phyloP scores from a whole-genome alignment of 2,888 invertebrate genomes.

The Agonopterix heracliana region DNA sequence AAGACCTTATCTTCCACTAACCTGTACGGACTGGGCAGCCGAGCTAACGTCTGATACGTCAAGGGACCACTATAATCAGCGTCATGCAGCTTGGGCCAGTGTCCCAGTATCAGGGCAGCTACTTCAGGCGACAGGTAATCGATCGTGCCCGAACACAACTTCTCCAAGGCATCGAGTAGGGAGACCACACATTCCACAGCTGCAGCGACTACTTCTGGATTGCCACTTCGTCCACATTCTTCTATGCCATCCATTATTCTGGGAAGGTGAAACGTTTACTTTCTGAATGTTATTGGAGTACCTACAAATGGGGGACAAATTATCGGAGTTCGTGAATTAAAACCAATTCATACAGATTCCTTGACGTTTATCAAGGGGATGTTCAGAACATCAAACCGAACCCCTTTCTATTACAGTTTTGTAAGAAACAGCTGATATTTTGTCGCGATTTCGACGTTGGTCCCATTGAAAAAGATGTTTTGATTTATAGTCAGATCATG shows the following conservation, averaged over 20 bases:
- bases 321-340: neutral
- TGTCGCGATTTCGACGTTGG: no score
- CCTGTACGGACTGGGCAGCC: constrained; percentile 89
- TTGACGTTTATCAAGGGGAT: no score
- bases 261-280: constrained; percentile 7
- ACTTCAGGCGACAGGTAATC: constrained; percentile 47
- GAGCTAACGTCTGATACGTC: constrained; percentile 89
- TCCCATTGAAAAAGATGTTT: no score
- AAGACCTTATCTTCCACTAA: no score
- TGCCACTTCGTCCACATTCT: constrained; percentile 90
- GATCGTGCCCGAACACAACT: constrained; percentile 84
- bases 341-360: no score
- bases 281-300: neutral
- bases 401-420: no score
- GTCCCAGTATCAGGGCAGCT: constrained; percentile 73
- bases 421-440: no score
- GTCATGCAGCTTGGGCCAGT: constrained; percentile 81
- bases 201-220: constrained; percentile 84
- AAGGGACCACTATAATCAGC: constrained; percentile 90
- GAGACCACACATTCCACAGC: constrained; percentile 90
- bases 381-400: no score
- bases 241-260: constrained; percentile 95
- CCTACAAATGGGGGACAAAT: no score
- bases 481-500: no score
- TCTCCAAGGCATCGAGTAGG: constrained; percentile 87